Evolutionary conservation across 2,113 vertebrate species (phyloP).

Genomic region (Promerops cafer): DNA sequence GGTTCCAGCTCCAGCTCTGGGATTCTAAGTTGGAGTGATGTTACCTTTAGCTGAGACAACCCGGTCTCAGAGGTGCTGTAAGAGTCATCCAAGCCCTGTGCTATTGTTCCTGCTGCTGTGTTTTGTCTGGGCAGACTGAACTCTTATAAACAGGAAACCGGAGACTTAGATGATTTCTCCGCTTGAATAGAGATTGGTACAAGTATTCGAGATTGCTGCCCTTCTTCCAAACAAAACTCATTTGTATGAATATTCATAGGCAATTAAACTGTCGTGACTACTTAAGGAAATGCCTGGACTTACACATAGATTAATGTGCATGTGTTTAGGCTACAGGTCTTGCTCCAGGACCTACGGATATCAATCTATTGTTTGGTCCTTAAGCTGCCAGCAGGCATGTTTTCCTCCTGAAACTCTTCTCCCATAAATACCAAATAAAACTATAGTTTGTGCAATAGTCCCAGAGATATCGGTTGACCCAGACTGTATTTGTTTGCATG

Average conservation of each 20-base stretch:
- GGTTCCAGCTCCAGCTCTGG: background rate
- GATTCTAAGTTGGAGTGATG: background rate
- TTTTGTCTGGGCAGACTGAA: slow-evolving; percentile 25
- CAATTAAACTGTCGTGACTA: background rate
- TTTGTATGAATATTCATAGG: slow-evolving; percentile 6
- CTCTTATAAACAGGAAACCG: slow-evolving; percentile 32
- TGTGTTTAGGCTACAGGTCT: background rate
- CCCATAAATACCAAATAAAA: slow-evolving; percentile 33
- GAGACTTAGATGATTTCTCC: slow-evolving; percentile 1
- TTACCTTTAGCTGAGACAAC: background rate
- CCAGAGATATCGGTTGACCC: slow-evolving; percentile 62
- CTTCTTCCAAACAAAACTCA: background rate
- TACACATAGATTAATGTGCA: background rate
- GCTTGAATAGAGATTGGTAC: background rate
- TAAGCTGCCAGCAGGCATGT: background rate
- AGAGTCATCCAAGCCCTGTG: background rate
- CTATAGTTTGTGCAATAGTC: slow-evolving; percentile 55
- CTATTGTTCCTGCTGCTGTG: slow-evolving; percentile 31
- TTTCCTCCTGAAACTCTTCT: slow-evolving; percentile 13
- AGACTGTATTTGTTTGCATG: slow-evolving; percentile 68
- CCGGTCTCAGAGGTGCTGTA: background rate
- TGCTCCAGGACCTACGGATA: background rate
- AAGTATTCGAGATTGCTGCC: background rate
- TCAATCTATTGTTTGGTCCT: background rate
- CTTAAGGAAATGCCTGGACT: background rate